Evolutionary conservation across 2,113 vertebrate species (phyloP), one percentile per base, ranked within the genome.

Genomic region (Amphiprion ocellaris): DNA sequence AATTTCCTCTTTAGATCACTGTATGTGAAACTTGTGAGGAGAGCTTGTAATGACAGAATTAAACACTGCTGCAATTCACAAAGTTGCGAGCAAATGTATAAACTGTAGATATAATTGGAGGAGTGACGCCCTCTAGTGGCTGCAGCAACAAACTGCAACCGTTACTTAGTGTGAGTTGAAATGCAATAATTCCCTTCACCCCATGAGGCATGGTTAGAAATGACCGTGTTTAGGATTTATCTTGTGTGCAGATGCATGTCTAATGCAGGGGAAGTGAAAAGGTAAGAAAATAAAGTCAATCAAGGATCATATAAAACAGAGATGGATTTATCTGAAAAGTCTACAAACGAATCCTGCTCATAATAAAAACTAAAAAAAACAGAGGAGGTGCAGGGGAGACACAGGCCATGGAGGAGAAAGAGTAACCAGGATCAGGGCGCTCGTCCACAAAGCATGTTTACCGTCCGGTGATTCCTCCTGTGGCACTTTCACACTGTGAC

Each of bases 121-220:
- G 21, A 63, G 17, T 47, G 39, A 37, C 28, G 2, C 72, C 89
- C 83, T 83, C 90, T 90, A 69, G 79, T 89, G 89, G 84, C 69
- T 21, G 55, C 16, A 50, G 28, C 0, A 0, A 37, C 9, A 62
- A 78, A 84, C 59, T 83, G 68, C 63, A 85, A 16, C 28, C 59
- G 11, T 21, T 52, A 8, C 23, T 53, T 21, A 58, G 11, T 15
- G 15, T 15, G 10, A 23, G 12, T 39, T 26, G 12, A 23, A 23
- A 47, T 0, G 0, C 10, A 14, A 10, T 0, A 14, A 12, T 49
- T 76, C 41, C 19, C 24, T 54, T 37, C 24, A 53, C 21, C 21
- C 21, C 21, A 21, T 60, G 30, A 24, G 11, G 54, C n/a, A 50
- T 11, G 14, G n/a, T 26, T 44, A 67, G 44, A 71, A 66, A 30